Evolutionary conservation across 2,888 invertebrate genomes (phyloP).

Genomic region (Xestobium rufovillosum): DNA sequence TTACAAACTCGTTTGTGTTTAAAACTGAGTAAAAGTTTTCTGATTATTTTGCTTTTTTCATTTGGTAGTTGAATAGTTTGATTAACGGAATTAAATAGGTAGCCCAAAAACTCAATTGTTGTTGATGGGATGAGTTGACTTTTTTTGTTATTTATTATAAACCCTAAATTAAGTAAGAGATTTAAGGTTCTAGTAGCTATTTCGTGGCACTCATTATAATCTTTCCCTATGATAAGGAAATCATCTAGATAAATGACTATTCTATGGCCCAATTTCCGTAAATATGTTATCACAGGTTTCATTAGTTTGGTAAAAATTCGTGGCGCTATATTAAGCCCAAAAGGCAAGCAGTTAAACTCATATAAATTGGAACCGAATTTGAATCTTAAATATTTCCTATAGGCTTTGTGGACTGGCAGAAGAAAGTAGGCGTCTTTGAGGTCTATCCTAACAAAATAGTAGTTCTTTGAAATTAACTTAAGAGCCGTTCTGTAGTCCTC

Average conservation of each 20-base stretch:
- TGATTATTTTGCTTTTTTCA: constrained; percentile 4
- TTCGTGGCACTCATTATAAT: constrained; percentile 8
- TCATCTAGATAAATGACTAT: constrained; percentile 14
- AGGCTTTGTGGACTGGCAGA: constrained; percentile 9
- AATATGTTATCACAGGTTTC: constrained; percentile 12
- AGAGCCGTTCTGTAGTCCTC: background rate
- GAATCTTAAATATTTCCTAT: constrained; percentile 15
- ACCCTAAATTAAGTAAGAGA: background rate
- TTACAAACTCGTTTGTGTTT: constrained; percentile 6
- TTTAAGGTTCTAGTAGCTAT: background rate
- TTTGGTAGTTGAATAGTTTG: constrained; percentile 2
- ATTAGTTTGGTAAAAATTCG: constrained; percentile 19
- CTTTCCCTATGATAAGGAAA: constrained; percentile 10
- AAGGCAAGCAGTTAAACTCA: constrained; percentile 17
- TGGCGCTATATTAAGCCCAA: constrained; percentile 16
- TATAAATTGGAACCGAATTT: constrained; percentile 10
- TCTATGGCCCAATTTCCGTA: constrained; percentile 7
- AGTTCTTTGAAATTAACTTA: background rate
- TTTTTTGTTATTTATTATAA: constrained; percentile 1
- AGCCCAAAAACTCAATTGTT: background rate
- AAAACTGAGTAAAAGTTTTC: constrained; percentile 2
- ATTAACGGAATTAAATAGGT: constrained; percentile 4
- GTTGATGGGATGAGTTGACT: background rate
- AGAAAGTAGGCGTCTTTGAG: constrained; percentile 17
- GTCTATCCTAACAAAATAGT: constrained; percentile 11